A percentile compares a stretch with the other conserved stretches of the same genome.
Conservation (phyloP, 2,113 vertebrate genomes). For the Dendropsophus ebraccatus region DNA sequence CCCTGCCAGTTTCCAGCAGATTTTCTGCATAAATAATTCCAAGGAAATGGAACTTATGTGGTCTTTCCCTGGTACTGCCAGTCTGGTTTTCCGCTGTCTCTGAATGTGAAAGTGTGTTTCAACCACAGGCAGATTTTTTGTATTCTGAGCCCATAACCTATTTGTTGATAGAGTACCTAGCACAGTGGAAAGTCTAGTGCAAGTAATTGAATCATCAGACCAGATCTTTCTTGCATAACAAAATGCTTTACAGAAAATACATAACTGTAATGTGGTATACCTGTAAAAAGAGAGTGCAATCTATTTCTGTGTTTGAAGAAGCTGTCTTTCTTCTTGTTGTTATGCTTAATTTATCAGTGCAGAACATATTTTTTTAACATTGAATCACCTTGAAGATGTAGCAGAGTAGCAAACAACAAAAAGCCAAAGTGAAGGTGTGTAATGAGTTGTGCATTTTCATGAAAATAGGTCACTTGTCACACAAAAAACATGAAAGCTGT, state of each 20-base stretch:
- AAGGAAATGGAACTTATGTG: too few relatives aligned
- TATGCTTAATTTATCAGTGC: neutral
- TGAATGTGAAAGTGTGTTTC: neutral
- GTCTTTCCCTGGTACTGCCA: neutral
- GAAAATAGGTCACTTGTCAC: neutral
- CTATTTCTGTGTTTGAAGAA: neutral
- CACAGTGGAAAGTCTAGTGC: conserved; percentile 9
- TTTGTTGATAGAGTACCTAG: conserved; percentile 23
- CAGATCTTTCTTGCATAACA: conserved; percentile 27
- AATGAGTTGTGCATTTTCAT: neutral
- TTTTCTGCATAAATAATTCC: too few relatives aligned
- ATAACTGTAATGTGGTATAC: conserved; percentile 14
- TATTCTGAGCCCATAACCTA: conserved; percentile 19
- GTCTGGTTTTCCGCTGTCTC: neutral
- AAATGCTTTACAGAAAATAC: conserved; percentile 21
- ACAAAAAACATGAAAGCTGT: neutral
- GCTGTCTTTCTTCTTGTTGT: neutral
- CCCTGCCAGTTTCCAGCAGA: too few relatives aligned
- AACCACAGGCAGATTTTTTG: neutral
- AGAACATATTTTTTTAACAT: neutral
- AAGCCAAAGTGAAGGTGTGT: neutral
- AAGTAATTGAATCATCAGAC: conserved; percentile 34
- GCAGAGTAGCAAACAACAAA: neutral
- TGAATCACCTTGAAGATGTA: neutral
- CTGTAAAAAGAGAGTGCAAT: conserved; percentile 1